These are phyloP conservation scores for Gouania willdenowi DNA, from an alignment of 2,797 vertebrate species.

Conservation along the genomic window DNA sequence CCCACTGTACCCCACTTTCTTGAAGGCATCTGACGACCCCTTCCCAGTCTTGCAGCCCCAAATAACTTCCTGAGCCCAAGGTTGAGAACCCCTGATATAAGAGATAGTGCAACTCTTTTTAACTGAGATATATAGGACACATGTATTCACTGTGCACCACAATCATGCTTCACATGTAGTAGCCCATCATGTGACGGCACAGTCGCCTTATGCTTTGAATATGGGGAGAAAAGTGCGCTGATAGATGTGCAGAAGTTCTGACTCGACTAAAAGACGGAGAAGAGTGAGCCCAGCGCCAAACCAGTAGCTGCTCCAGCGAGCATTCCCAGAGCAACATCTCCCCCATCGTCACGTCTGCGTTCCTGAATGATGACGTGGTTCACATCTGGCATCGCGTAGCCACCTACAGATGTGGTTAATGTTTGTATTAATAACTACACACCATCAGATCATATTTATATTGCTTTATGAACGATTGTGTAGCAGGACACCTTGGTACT, in stretches of 20 bases:
- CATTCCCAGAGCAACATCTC: constrained; percentile 88
- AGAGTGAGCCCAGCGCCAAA: constrained; percentile 91
- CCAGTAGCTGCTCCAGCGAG: constrained; percentile 91
- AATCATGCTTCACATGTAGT: constrained; percentile 38
- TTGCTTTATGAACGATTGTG: too few relatives aligned
- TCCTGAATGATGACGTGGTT: constrained; percentile 87
- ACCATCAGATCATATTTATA: too few relatives aligned
- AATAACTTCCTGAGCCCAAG: too few relatives aligned
- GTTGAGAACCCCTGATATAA: too few relatives aligned
- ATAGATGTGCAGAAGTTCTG: background rate
- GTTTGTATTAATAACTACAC: background rate
- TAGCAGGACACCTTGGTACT: constrained; percentile 71
- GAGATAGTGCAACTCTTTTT: constrained; percentile 59
- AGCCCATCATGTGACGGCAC: constrained; percentile 38
- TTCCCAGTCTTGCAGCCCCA: too few relatives aligned
- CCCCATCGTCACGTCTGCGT: constrained; percentile 81
- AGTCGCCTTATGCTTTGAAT: constrained; percentile 30
- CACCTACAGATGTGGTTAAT: constrained; percentile 57
- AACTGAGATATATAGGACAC: constrained; percentile 3
- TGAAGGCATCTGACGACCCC: too few relatives aligned
- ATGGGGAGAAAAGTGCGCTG: constrained; percentile 1
- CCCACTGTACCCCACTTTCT: too few relatives aligned
- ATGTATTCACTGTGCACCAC: constrained; percentile 41
- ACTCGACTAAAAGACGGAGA: constrained; percentile 90
- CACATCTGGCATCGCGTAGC: constrained; percentile 76